Conservation (phyloP, 2,113 vertebrate species). For the Coregonus clupeaformis region DNA sequence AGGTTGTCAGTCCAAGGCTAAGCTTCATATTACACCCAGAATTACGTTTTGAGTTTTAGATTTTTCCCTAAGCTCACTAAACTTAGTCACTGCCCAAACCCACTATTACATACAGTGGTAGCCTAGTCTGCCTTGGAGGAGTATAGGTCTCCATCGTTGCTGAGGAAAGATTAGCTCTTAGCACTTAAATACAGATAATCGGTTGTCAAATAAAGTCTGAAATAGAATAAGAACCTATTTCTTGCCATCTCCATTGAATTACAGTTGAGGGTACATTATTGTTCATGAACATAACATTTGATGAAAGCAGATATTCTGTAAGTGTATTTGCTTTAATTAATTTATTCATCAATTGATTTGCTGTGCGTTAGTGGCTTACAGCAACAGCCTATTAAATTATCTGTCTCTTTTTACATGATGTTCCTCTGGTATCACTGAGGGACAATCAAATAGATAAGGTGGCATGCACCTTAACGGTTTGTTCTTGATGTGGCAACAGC, state of each 20-base stretch:
- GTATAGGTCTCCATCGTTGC: constrained; percentile 16
- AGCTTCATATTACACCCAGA: constrained; percentile 74
- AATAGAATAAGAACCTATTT: constrained; percentile 18
- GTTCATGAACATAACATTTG: constrained; percentile 20
- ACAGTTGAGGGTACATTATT: background rate
- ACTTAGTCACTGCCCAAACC: constrained; percentile 66
- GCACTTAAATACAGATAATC: constrained; percentile 39
- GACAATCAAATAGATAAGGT: constrained; percentile 64
- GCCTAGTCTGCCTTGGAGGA: constrained; percentile 31
- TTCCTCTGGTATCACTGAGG: constrained; percentile 48
- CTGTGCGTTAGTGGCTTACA: constrained; percentile 43
- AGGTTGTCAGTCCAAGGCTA: constrained; percentile 60
- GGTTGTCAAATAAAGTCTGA: constrained; percentile 33
- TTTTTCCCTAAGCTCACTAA: constrained; percentile 73
- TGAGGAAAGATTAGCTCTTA: constrained; percentile 30
- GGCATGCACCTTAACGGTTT: constrained; percentile 29
- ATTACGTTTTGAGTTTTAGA: constrained; percentile 74
- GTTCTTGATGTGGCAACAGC: constrained; percentile 39
- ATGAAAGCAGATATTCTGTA: background rate
- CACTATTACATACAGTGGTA: constrained; percentile 43
- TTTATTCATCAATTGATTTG: constrained; percentile 12
- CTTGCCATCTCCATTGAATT: background rate
- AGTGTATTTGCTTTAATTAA: constrained; percentile 27
- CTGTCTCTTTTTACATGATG: constrained; percentile 27
- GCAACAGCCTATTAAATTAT: constrained; percentile 43